Evolutionary conservation across 2,113 vertebrate genomes (phyloP).

Genomic region (Opisthocomus hoazin): DNA sequence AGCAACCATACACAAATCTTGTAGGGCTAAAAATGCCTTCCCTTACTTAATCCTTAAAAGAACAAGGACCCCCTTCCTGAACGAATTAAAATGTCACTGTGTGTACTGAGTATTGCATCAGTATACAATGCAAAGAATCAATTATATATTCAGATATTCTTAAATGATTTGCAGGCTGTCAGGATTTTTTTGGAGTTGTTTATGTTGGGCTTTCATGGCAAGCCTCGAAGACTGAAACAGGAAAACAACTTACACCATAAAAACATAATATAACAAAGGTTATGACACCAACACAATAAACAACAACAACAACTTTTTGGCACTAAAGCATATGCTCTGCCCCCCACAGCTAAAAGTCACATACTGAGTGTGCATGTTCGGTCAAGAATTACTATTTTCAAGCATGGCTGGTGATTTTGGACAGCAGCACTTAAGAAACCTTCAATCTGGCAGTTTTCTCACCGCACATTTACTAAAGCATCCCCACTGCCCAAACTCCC

Average conservation of each 20-base stretch:
- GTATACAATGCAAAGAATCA: background rate
- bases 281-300: conserved; percentile 23
- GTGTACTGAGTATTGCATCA: background rate
- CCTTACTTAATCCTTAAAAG: background rate
- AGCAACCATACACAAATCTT: background rate
- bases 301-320: conserved; percentile 21
- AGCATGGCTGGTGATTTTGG: conserved; percentile 67
- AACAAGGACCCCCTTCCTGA: background rate
- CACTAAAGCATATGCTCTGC: conserved; percentile 61
- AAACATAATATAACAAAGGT: conserved; percentile 23
- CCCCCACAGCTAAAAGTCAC: conserved; percentile 68
- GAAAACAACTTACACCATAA: conserved; percentile 16
- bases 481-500: conserved; percentile 38
- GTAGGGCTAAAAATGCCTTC: background rate
- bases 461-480: conserved; percentile 58
- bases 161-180: background rate
- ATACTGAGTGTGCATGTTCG: conserved; percentile 53
- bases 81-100: background rate
- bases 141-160: background rate
- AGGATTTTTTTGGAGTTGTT: background rate
- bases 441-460: conserved; percentile 67
- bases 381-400: conserved; percentile 67
- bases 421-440: conserved; percentile 68
- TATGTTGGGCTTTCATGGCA: background rate
- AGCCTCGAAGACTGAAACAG: background rate